A percentile compares a stretch with the other conserved stretches of the same genome.
Conservation (phyloP, 2,888 invertebrate species). For the Nebria salina region DNA sequence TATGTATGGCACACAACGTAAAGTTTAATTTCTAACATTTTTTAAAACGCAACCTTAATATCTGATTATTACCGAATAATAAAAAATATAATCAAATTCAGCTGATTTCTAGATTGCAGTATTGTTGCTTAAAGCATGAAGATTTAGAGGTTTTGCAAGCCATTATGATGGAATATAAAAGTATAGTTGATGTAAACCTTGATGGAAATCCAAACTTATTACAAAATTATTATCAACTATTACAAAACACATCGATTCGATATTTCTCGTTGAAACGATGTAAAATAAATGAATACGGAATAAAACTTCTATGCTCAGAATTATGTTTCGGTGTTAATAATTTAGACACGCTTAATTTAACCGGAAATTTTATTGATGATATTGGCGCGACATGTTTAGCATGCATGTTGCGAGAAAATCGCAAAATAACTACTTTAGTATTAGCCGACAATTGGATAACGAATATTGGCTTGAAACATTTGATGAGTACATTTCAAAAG, state of each 20-base stretch:
- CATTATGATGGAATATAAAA: constrained; percentile 52
- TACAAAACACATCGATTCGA: constrained; percentile 52
- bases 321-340: constrained; percentile 52
- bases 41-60: no score
- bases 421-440: constrained; percentile 54
- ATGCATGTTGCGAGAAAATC: constrained; percentile 56
- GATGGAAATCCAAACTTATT: constrained; percentile 57
- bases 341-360: constrained; percentile 57
- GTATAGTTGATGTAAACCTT: constrained; percentile 56
- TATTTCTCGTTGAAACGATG: constrained; percentile 58
- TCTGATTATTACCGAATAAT: no score
- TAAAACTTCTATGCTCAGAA: constrained; percentile 54
- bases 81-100: background rate
- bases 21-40: no score
- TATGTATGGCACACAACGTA: no score
- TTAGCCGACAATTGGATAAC: constrained; percentile 57
- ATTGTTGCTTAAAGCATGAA: constrained; percentile 55
- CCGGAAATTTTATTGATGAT: constrained; percentile 59
- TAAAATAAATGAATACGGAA: constrained; percentile 55
- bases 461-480: constrained; percentile 51
- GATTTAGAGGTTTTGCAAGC: constrained; percentile 55
- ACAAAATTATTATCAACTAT: constrained; percentile 57
- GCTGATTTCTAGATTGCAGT: constrained; percentile 54
- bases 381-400: constrained; percentile 55
- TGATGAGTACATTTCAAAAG: constrained; percentile 53